phyloP scores from a whole-genome alignment of 2,888 invertebrate genomes.

The Philhelius pedissequus region DNA sequence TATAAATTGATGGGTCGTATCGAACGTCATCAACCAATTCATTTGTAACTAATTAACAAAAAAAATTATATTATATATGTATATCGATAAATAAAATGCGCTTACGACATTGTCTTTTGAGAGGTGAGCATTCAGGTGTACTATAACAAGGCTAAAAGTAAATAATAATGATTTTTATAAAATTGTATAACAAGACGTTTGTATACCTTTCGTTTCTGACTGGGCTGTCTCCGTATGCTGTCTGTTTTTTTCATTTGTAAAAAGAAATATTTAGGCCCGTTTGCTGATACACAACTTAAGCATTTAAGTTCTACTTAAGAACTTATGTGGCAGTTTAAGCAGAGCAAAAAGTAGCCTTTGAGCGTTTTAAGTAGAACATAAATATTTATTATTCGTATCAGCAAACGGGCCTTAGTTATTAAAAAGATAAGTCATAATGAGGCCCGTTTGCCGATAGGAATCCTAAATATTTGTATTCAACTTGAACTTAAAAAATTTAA shows the following conservation, averaged over 20 bases:
- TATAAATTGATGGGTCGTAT: not conserved
- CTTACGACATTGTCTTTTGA: not conserved
- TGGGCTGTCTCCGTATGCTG: not conserved
- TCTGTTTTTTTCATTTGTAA: not conserved
- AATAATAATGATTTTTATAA: not conserved
- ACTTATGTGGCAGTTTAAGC: no score
- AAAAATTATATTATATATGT: not conserved
- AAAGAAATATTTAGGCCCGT: no score
- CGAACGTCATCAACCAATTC: not conserved
- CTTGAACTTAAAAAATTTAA: no score
- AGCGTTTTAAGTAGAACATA: no score
- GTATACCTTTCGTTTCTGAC: slow-evolving; percentile 22
- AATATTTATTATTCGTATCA: no score
- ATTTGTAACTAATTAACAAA: not conserved
- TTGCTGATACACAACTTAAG: no score
- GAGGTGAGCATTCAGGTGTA: not conserved
- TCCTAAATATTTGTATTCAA: no score
- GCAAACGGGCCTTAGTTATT: no score
- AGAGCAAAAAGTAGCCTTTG: no score
- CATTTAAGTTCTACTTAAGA: no score
- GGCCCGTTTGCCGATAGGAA: no score
- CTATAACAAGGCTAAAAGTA: not conserved
- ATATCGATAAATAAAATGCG: not conserved
- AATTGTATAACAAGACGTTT: not conserved
- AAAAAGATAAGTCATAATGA: no score